Conservation (phyloP, 2,797 vertebrate species). For the Threskiornis aethiopicus region DNA sequence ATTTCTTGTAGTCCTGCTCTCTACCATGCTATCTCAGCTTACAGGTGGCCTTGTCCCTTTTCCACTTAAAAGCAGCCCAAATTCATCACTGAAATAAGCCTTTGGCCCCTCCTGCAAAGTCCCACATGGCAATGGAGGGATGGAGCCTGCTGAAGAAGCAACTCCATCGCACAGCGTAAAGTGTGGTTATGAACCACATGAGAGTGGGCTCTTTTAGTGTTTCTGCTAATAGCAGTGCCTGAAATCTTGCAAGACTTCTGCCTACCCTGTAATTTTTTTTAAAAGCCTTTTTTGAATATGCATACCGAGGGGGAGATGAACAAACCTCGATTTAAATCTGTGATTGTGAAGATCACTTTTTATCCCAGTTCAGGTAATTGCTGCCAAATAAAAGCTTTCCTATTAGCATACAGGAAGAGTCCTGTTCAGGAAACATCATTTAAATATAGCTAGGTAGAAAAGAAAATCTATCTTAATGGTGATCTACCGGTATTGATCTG, state of each 20-base stretch:
- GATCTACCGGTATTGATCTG: background rate
- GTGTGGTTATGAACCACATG: fast-evolving
- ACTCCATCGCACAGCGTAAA: background rate
- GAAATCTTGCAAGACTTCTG: background rate
- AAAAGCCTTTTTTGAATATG: background rate
- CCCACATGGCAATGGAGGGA: fast-evolving
- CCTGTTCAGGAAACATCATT: background rate
- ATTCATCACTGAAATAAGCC: fast-evolving
- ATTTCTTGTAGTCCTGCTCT: background rate
- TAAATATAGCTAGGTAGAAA: background rate
- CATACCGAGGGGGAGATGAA: background rate
- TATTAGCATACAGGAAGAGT: background rate
- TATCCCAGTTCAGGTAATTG: background rate
- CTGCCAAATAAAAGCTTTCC: background rate
- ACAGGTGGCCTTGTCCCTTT: background rate
- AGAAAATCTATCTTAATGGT: background rate
- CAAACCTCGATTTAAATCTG: background rate
- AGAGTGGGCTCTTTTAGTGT: background rate
- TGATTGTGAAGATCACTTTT: background rate
- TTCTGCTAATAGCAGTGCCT: background rate
- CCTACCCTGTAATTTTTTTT: background rate
- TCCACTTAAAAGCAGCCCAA: background rate
- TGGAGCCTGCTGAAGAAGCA: background rate
- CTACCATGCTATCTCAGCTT: background rate
- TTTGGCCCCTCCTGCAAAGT: background rate